phyloP scores from a whole-genome alignment of 2,888 invertebrate genomes.

The Schrankia costaestrigalis region DNA sequence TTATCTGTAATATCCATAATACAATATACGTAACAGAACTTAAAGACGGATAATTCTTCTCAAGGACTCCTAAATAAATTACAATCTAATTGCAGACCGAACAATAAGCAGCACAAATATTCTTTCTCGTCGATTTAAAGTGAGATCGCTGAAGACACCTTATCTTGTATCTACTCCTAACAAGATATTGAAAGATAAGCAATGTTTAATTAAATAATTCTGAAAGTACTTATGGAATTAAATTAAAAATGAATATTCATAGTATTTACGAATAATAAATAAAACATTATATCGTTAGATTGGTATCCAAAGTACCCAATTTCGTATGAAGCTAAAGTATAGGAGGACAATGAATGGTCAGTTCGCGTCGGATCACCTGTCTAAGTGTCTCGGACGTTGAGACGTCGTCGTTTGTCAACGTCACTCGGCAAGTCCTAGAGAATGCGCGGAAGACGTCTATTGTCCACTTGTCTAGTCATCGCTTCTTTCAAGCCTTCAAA shows the following conservation, averaged over 20 bases:
- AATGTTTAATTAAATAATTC: conserved; percentile 1
- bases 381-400: conserved; percentile 57
- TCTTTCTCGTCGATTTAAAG: no score
- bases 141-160: no score
- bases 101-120: no score
- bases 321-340: conserved; percentile 39
- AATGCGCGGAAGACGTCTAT: conserved; percentile 53
- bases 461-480: conserved; percentile 49
- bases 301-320: conserved; percentile 14
- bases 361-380: conserved; percentile 66
- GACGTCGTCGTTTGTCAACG: conserved; percentile 63
- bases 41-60: no score
- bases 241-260: conserved; percentile 7
- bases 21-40: no score
- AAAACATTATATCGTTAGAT: conserved; percentile 27
- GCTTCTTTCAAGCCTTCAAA: conserved; percentile 50
- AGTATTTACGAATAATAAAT: conserved; percentile 22
- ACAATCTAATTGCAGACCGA: no score
- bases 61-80: no score
- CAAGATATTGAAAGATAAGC: no score
- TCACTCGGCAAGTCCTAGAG: conserved; percentile 45
- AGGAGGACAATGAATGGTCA: conserved; percentile 58
- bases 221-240: conserved; percentile 4
- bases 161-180: no score
- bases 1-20: no score